A percentile compares a stretch with the other conserved stretches of the same genome.
These are phyloP conservation scores for Engystomops pustulosus DNA, from an alignment of 2,113 vertebrate species.

Conservation along the genomic window DNA sequence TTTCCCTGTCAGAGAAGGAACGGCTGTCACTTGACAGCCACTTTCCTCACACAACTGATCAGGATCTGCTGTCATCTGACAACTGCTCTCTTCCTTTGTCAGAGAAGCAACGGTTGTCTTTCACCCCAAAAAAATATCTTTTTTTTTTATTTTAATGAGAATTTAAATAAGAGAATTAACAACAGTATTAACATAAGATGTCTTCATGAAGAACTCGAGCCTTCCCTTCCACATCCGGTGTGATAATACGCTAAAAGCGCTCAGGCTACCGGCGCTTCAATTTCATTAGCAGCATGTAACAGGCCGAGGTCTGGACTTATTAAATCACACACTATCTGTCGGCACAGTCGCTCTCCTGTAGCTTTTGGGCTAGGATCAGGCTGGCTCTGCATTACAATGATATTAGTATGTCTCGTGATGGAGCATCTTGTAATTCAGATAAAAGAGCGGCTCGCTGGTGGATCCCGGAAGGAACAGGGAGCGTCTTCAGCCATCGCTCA, in stretches of 20 bases:
- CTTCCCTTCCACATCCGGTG: background rate
- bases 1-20: background rate
- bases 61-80: background rate
- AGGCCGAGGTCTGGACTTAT: background rate
- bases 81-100: background rate
- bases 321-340: conserved; percentile 17
- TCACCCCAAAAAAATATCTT: no score
- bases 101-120: no score
- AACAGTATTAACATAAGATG: no score
- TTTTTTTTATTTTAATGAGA: no score
- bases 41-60: background rate
- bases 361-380: background rate
- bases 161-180: no score
- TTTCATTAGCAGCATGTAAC: conserved; percentile 7
- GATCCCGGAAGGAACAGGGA: background rate
- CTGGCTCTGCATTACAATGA: background rate
- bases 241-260: background rate
- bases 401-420: background rate
- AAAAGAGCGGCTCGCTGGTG: background rate
- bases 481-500: background rate
- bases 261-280: background rate
- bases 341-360: background rate
- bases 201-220: no score
- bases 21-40: background rate
- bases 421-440: background rate